Evolutionary conservation across 2,113 vertebrate genomes (phyloP).

Genomic region (Dicaeum eximium): DNA sequence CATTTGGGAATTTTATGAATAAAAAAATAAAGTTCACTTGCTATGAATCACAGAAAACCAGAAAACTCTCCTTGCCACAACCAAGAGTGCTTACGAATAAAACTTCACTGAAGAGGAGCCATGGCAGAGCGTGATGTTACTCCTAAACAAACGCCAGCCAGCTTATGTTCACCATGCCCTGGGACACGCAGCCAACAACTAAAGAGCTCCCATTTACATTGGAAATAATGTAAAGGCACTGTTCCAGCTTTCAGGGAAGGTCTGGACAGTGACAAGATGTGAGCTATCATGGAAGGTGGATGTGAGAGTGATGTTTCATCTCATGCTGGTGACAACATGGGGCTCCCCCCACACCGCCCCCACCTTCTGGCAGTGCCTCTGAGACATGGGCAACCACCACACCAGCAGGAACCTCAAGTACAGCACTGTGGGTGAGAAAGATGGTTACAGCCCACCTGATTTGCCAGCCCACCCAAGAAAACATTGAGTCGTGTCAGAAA

Average conservation of each 20-base stretch:
- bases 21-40: constrained; percentile 40
- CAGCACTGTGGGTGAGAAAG: background rate
- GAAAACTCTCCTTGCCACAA: background rate
- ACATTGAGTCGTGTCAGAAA: background rate
- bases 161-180: background rate
- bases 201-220: background rate
- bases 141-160: background rate
- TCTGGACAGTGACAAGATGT: background rate
- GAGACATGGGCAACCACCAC: background rate
- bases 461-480: background rate
- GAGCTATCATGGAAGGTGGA: background rate
- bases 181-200: background rate
- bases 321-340: background rate
- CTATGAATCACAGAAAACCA: constrained; percentile 19
- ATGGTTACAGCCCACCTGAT: background rate
- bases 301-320: background rate
- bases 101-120: background rate
- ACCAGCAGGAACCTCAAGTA: background rate
- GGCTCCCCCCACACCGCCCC: rapidly evolving
- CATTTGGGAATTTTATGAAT: constrained; percentile 45
- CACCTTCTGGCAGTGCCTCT: background rate
- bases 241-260: background rate
- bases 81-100: background rate
- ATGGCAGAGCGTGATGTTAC: background rate
- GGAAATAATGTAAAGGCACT: background rate